Conservation (phyloP, 2,797 vertebrate species). For the Falco columbarius region DNA sequence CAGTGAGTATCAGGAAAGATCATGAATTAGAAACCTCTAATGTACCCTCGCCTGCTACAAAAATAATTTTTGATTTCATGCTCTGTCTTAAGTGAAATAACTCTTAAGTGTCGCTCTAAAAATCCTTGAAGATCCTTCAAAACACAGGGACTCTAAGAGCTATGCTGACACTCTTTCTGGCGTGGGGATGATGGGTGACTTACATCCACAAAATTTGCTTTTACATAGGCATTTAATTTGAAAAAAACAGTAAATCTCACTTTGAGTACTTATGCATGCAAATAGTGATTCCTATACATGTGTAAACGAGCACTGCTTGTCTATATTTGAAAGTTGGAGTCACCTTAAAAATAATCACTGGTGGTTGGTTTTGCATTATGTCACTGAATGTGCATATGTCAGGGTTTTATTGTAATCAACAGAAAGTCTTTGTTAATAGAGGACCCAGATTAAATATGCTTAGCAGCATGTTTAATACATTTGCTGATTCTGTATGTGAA, state of each 20-base stretch:
- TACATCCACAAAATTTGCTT: background rate
- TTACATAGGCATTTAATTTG: fast-evolving
- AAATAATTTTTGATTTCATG: background rate
- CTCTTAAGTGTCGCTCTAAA: background rate
- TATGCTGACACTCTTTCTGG: background rate
- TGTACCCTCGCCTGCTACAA: background rate
- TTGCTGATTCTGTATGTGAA: background rate
- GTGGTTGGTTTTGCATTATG: background rate
- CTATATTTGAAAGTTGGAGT: background rate
- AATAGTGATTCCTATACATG: background rate
- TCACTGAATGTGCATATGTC: background rate
- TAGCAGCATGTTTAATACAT: background rate
- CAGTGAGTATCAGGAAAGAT: background rate
- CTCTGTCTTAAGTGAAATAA: background rate
- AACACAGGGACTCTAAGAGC: background rate
- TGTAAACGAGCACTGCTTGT: background rate
- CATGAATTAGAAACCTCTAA: background rate
- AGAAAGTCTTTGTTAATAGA: background rate
- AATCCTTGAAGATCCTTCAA: background rate
- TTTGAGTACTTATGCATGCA: background rate
- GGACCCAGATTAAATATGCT: background rate
- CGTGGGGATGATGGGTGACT: background rate
- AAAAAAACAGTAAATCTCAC: background rate
- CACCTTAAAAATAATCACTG: background rate
- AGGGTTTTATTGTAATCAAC: background rate